Percentiles rank a stretch among this genome's conserved stretches.
Conservation (phyloP, 1,140 invertebrate species). For the Metopolophium dirhodum region DNA sequence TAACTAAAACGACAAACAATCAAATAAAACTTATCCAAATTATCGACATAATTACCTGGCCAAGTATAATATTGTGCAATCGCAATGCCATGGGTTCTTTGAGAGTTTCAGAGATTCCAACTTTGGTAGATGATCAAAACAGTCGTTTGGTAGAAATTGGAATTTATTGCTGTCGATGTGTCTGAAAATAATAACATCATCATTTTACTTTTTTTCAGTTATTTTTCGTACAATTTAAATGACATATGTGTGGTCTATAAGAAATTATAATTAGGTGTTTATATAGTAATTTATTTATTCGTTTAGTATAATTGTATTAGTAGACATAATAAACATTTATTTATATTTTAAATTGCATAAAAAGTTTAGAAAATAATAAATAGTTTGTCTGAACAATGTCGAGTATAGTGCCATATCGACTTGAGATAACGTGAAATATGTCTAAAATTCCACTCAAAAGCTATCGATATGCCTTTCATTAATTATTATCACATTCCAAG, state of each 20-base stretch:
- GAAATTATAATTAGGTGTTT: background rate
- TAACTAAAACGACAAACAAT: background rate
- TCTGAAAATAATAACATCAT: conserved; percentile 64
- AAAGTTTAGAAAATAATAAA: conserved; percentile 15
- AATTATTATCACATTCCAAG: conserved; percentile 4
- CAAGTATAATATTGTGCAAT: conserved; percentile 79
- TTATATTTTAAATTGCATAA: background rate
- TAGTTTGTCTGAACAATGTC: background rate
- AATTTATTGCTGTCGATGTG: conserved; percentile 83
- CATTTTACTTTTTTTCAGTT: background rate
- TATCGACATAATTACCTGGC: conserved; percentile 67
- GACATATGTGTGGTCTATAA: background rate
- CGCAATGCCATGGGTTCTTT: conserved; percentile 87
- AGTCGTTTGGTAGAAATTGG: conserved; percentile 72
- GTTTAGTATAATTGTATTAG: background rate
- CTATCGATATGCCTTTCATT: background rate
- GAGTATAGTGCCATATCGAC: background rate
- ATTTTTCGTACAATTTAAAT: background rate
- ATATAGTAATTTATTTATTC: background rate
- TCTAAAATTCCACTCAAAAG: background rate
- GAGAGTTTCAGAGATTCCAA: conserved; percentile 77
- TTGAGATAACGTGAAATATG: conserved; percentile 15
- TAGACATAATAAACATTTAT: background rate
- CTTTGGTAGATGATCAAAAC: conserved; percentile 72
- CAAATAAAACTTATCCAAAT: background rate